Evolutionary conservation across 2,113 vertebrate genomes (phyloP).

Genomic region (Benthochromis sp.): DNA sequence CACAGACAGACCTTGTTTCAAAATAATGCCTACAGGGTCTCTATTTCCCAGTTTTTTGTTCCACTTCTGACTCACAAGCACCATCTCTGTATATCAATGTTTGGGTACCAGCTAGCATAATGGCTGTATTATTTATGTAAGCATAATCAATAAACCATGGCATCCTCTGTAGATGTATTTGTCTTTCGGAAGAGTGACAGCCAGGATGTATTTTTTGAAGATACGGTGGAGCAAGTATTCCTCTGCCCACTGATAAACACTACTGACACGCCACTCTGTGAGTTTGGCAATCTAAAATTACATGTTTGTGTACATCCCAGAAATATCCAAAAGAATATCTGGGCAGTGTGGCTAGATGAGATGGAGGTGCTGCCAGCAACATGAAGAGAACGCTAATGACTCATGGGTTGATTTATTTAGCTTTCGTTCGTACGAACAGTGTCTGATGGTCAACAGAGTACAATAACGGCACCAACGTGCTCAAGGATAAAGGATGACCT

Average conservation of each 20-base stretch:
- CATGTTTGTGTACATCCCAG: conserved; percentile 44
- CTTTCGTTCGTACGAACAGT: background rate
- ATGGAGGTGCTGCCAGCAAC: background rate
- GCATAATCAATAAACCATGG: conserved; percentile 59
- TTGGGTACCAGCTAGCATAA: conserved; percentile 29
- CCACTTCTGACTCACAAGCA: background rate
- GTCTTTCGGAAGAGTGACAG: conserved; percentile 38
- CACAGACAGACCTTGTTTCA: conserved; percentile 12
- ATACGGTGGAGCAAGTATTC: conserved; percentile 43
- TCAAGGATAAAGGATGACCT: background rate
- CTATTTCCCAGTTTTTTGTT: background rate
- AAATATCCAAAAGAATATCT: conserved; percentile 6
- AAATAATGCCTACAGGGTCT: conserved; percentile 16
- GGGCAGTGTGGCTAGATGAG: background rate
- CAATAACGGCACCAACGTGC: background rate
- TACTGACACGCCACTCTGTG: conserved; percentile 23
- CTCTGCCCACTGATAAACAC: conserved; percentile 45
- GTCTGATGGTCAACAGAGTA: background rate
- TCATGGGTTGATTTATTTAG: background rate
- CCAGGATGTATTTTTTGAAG: conserved; percentile 49
- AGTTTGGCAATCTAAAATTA: conserved; percentile 29
- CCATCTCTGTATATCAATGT: conserved; percentile 28
- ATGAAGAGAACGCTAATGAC: background rate
- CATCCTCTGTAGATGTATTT: conserved; percentile 33
- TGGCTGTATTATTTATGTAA: conserved; percentile 50